Conservation (phyloP, 2,797 vertebrate species). For the Neosalanx taihuensis region DNA sequence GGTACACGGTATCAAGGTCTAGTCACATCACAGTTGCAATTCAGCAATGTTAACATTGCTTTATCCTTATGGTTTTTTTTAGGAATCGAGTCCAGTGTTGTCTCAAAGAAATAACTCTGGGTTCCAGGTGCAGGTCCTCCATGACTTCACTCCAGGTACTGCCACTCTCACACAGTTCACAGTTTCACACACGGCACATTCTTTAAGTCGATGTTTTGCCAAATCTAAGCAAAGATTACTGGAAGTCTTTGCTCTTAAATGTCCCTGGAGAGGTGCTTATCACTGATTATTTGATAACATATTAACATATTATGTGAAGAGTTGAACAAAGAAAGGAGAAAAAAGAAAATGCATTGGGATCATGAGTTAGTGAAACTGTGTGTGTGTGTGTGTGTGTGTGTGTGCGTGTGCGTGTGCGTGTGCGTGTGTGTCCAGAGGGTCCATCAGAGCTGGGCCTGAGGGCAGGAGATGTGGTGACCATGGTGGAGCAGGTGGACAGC, state of each 20-base stretch:
- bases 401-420: background rate
- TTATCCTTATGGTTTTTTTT: constrained; percentile 14
- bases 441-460: constrained; percentile 82
- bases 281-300: too few relatives aligned
- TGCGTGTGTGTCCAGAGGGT: constrained; percentile 71
- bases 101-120: constrained; percentile 44
- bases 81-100: constrained; percentile 41
- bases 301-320: too few relatives aligned
- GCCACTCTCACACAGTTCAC: background rate
- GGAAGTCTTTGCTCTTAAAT: too few relatives aligned
- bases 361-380: background rate
- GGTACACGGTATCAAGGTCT: background rate
- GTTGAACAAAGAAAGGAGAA: too few relatives aligned
- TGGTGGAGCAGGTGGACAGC: constrained; percentile 83
- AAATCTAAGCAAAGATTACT: too few relatives aligned
- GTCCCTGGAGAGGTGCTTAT: too few relatives aligned
- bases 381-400: background rate
- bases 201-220: too few relatives aligned
- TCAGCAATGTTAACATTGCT: background rate
- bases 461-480: constrained; percentile 83
- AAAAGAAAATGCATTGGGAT: background rate
- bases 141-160: constrained; percentile 82
- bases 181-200: background rate
- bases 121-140: constrained; percentile 78
- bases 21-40: too few relatives aligned